Evolutionary conservation across 64 coral and sea anemone genomes (phyloP).

Genomic region (Exaiptasia diaphana): DNA sequence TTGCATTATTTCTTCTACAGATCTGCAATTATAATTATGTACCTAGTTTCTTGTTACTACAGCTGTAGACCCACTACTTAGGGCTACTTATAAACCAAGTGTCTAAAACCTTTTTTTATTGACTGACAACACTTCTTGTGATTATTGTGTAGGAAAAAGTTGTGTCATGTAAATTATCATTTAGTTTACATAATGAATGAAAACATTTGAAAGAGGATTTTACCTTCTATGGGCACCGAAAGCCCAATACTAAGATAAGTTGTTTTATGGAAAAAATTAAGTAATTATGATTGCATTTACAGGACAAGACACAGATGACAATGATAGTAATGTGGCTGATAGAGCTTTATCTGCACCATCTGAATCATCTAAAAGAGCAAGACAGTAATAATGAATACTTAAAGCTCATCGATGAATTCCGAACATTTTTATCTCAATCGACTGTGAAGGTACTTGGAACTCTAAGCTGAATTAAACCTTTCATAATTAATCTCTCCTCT

Average conservation of each 20-base stretch:
- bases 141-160: too few species aligned
- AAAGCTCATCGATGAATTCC: conserved; percentile 58
- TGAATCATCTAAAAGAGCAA: conserved; percentile 61
- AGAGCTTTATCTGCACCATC: conserved; percentile 81
- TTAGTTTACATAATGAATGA: too few species aligned
- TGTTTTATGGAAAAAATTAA: background rate
- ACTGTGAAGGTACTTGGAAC: conserved; percentile 66
- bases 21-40: background rate
- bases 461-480: background rate
- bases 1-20: background rate
- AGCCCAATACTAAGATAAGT: too few species aligned
- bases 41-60: background rate
- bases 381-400: conserved; percentile 15
- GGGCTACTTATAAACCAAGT: too few species aligned
- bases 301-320: conserved; percentile 86
- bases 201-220: too few species aligned
- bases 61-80: too few species aligned
- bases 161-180: too few species aligned
- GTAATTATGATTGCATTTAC: background rate
- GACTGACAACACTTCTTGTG: background rate
- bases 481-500: background rate
- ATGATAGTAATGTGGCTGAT: conserved; percentile 94
- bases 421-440: conserved; percentile 61
- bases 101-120: background rate
- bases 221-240: too few species aligned